These are phyloP conservation scores for Macrocentrus cingulum DNA, from an alignment of 1,140 invertebrate genomes.

Conservation along the genomic window DNA sequence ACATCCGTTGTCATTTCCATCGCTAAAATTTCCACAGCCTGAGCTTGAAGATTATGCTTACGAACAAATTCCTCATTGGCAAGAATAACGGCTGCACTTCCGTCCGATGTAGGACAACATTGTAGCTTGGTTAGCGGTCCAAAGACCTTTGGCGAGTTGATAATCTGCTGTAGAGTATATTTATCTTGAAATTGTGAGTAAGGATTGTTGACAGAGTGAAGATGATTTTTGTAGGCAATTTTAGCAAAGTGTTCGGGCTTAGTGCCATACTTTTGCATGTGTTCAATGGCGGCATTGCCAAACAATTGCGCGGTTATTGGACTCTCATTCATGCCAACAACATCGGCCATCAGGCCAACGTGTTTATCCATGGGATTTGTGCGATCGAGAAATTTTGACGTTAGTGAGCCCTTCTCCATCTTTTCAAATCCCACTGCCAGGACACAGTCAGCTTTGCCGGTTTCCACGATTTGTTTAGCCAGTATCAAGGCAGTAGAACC, in stretches of 20 bases:
- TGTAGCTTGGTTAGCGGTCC: constrained; percentile 92
- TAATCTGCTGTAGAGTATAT: constrained; percentile 86
- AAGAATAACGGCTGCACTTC: constrained; percentile 87
- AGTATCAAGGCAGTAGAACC: constrained; percentile 90
- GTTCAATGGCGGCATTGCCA: constrained; percentile 93
- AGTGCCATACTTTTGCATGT: constrained; percentile 97
- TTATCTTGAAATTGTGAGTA: constrained; percentile 92
- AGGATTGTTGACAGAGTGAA: constrained; percentile 95
- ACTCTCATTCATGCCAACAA: constrained; percentile 69
- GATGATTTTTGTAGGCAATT: constrained; percentile 97
- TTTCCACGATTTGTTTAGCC: constrained; percentile 88
- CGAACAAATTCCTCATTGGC: constrained; percentile 90
- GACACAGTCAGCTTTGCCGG: constrained; percentile 82
- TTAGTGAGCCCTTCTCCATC: constrained; percentile 91
- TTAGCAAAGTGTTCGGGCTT: constrained; percentile 93
- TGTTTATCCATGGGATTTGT: constrained; percentile 94
- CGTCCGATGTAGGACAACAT: constrained; percentile 97
- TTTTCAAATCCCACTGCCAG: constrained; percentile 97
- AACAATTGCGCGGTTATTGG: constrained; percentile 95
- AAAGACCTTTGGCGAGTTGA: constrained; percentile 81
- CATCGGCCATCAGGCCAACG: constrained; percentile 80
- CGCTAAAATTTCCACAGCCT: constrained; percentile 92
- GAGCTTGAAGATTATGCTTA: constrained; percentile 75
- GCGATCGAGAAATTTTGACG: constrained; percentile 79
- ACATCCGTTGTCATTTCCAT: constrained; percentile 97